Base-by-base conservation (phyloP, 2,888 invertebrate species). In the Hetaerina titia region DNA sequence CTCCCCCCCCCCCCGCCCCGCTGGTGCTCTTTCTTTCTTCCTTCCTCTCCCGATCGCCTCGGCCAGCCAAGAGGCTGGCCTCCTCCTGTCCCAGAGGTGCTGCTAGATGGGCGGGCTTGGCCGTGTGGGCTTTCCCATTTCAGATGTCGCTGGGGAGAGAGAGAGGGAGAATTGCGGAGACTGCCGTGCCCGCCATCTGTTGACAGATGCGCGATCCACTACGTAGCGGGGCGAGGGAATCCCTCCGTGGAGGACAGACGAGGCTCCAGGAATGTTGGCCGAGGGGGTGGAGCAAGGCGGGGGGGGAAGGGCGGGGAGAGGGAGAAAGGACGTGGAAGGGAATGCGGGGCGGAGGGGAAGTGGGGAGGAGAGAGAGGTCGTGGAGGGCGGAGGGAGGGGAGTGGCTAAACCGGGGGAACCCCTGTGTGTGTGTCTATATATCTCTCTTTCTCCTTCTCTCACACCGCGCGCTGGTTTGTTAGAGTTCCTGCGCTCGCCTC, bases 331-430 rank as follows among this genome's bases (percentile, higher is more conserved):
- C 81, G 92, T 69, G 95, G 95, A 95, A 94, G 92, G 95, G 89
- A 94, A 95, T 95, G 89, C 74, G 95, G 89, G 94, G 87, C 95
- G 56, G 81, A 17, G 89, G 95, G 63, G 94, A 89, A 94, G 95
- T 94, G 95, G 95, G 95, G 95, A 89, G 64, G 92, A 95, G 94
- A 63, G 95, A 90, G 95, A 94, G 95, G 92, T 81, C 95, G 96
- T 96, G 88, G 94, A 95, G 57, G 94, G 95, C 58, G 89, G 95
- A 96, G 96, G 96, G 97, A 96, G 97, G 90, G 64, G 58, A 45
- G 94, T 6, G 94, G 63, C 89, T 56, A 74, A 97, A 97, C 97
- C 97, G 97, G 97, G 97, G 97, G 97, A 97, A 92, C 92, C 69
- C 92, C 92, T 69, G n/a, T 74, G 81, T 81, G 11, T 45, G 45